phyloP scores from a whole-genome alignment of 2,797 vertebrate genomes.

The Schizopygopsis malacanthus region DNA sequence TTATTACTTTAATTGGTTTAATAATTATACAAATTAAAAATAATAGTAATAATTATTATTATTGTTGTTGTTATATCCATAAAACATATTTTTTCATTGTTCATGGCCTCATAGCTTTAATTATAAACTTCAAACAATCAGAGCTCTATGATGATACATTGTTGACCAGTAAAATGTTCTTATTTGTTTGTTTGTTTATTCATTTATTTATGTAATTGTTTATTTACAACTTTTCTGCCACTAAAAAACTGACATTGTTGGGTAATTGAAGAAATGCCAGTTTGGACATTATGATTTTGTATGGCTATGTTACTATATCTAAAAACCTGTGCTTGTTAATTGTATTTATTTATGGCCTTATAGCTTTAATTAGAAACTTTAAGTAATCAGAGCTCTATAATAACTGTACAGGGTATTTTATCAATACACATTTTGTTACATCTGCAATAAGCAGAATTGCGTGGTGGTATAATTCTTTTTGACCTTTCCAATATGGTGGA shows the following conservation, averaged over 20 bases:
- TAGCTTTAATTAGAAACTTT: too few relatives aligned
- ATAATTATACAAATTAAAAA: too few relatives aligned
- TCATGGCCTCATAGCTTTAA: not conserved
- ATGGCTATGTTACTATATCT: not conserved
- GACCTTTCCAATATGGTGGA: slow-evolving; percentile 1
- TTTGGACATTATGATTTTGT: too few relatives aligned
- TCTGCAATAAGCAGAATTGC: not conserved
- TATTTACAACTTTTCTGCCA: not conserved
- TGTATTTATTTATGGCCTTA: not conserved
- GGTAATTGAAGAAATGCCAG: not conserved
- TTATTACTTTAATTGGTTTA: too few relatives aligned
- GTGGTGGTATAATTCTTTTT: not conserved
- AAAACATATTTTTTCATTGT: not conserved
- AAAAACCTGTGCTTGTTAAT: not conserved
- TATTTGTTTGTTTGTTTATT: not conserved
- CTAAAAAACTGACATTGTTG: not conserved
- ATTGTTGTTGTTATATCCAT: not conserved
- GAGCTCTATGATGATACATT: not conserved
- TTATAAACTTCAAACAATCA: not conserved
- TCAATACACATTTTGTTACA: not conserved
- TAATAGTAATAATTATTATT: too few relatives aligned
- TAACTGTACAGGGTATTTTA: not conserved
- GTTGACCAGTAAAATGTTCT: not conserved
- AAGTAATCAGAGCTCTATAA: not conserved
- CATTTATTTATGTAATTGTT: not conserved